Percentiles rank a stretch among this genome's conserved stretches.
phyloP scores from a whole-genome alignment of 1,140 invertebrate genomes.

The Battus philenor region DNA sequence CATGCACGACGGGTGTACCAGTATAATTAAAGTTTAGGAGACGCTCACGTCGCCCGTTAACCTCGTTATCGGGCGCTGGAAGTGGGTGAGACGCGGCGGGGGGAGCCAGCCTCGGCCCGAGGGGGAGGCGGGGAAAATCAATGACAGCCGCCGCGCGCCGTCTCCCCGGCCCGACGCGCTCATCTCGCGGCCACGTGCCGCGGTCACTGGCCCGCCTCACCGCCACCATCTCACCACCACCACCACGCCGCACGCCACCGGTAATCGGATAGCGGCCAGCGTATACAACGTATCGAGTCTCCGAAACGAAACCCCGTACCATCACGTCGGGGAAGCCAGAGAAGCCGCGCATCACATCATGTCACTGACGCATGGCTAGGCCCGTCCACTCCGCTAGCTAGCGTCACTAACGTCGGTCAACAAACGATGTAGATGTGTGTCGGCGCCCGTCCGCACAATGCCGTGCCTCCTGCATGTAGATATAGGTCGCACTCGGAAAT shows the following conservation, averaged over 20 bases:
- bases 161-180: slow-evolving; percentile 66
- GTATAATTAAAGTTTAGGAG: slow-evolving; percentile 76
- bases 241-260: slow-evolving; percentile 21
- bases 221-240: slow-evolving; percentile 27
- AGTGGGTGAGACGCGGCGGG: slow-evolving; percentile 69
- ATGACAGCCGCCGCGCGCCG: slow-evolving; percentile 70
- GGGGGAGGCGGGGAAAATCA: slow-evolving; percentile 66
- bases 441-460: slow-evolving; percentile 30
- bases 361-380: slow-evolving; percentile 15
- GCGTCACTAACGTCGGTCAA: slow-evolving; percentile 24
- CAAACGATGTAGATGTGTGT: slow-evolving; percentile 22
- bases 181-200: slow-evolving; percentile 72
- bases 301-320: slow-evolving; percentile 13
- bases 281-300: not conserved
- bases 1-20: slow-evolving; percentile 72
- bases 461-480: slow-evolving; percentile 40
- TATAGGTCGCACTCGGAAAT: slow-evolving; percentile 63
- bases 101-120: slow-evolving; percentile 63
- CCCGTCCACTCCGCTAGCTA: slow-evolving; percentile 15
- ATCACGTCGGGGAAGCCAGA: slow-evolving; percentile 22
- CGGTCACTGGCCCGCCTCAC: slow-evolving; percentile 63
- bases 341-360: slow-evolving; percentile 7
- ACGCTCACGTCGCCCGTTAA: slow-evolving; percentile 75
- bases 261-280: slow-evolving; percentile 3
- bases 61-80: slow-evolving; percentile 74